A percentile compares a stretch with the other conserved stretches of the same genome.
phyloP scores from a whole-genome alignment of 1,140 invertebrate genomes.

The Eriocheir sinensis region DNA sequence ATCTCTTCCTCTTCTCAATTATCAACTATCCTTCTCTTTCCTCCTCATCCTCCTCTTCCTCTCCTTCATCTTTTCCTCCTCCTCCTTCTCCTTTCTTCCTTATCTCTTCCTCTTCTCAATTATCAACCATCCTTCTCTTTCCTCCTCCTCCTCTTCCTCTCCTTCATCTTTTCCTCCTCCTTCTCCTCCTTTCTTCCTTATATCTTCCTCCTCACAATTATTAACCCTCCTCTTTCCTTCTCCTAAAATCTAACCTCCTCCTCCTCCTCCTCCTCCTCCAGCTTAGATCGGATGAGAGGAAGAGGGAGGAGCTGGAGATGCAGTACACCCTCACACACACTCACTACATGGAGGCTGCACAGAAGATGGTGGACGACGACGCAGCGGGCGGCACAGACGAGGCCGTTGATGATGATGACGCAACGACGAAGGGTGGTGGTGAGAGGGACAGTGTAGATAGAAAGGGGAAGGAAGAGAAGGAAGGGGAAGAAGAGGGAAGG shows the following conservation, averaged over 20 bases:
- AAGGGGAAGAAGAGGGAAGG: neutral
- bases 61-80: neutral
- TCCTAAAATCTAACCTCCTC: neutral
- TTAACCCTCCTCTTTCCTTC: neutral
- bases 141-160: neutral
- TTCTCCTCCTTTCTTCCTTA: neutral
- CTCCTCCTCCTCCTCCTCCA: neutral
- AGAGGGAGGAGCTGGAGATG: constrained; percentile 25
- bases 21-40: neutral
- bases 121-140: neutral
- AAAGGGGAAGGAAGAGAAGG: neutral
- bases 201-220: neutral
- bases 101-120: neutral
- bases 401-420: neutral
- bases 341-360: constrained; percentile 45
- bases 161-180: neutral
- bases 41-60: neutral
- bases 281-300: neutral
- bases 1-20: neutral
- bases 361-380: constrained; percentile 33
- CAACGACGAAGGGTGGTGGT: neutral
- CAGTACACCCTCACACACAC: constrained; percentile 35
- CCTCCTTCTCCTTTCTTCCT: neutral
- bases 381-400: neutral
- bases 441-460: too few species aligned